Base-by-base conservation (phyloP, 2,113 vertebrate species). In the Helogale parvula region DNA sequence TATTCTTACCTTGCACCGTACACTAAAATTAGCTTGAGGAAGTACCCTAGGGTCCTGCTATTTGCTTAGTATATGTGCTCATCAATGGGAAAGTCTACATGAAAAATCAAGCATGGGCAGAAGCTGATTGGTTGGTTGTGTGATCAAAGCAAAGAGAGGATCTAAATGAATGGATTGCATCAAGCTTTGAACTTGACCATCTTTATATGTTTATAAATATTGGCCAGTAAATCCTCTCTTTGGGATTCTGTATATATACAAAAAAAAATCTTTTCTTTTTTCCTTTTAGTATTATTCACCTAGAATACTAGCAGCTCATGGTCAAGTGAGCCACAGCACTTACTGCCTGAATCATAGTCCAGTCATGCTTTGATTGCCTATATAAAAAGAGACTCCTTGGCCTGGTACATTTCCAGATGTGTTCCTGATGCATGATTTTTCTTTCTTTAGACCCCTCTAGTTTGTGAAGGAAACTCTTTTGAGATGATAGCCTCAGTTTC, bases 301-400 rank as follows among this genome's bases (percentile, higher is more conserved):
- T 96, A 89, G 71, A 88, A 72, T 79, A 93, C n/a, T 88, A 92
- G 35, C 52, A 84, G 41, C 21, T 84, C 29, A 27, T 84, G n/a
- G 87, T 74, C 87, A 93, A 23, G 10, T 88, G 68, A 11, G 52
- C 60, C 54, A 38, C 60, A 96, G 4, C 72, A 86, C 50, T 90
- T 86, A 41, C 7, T 74, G 1, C 14, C n/a, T 92, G 68, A 84
- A 77, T 90, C 65, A 25, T 60, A 68, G 47, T 86, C 45, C 72
- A 81, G 11, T 97, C 45, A 57, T 90, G 25, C 16, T 47, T 54
- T 97, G 23, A 29, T 87, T 87, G 41, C 57, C n/a, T 76, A 3
- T 4, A 50, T 82, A 41, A 25, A 84, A 54, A 52, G 41, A 89
- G 60, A 76, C 29, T 63, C 17, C 14, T 65, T 72, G 41, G 41